Evolutionary conservation across 2,113 vertebrate species (phyloP).

Genomic region (Myocastor coypus): DNA sequence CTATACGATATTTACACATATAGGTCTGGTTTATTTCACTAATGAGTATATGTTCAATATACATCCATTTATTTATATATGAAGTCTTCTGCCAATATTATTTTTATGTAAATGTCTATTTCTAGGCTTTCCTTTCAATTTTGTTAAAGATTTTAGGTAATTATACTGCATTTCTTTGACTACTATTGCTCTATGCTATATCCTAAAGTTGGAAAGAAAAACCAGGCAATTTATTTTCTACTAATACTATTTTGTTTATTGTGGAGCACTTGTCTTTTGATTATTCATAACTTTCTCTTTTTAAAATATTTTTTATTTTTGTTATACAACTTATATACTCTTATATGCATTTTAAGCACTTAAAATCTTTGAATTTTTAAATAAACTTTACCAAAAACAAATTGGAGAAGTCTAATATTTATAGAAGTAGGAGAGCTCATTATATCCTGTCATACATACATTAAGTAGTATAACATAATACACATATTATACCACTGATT

Average conservation of each 20-base stretch:
- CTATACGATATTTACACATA: too few species aligned
- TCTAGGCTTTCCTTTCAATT: neutral
- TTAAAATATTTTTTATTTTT: neutral
- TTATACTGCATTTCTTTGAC: neutral
- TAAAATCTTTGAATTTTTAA: neutral
- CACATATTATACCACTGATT: neutral
- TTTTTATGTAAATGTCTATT: neutral
- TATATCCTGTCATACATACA: neutral
- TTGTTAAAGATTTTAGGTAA: neutral
- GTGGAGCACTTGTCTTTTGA: neutral
- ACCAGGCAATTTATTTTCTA: neutral
- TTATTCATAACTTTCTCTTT: neutral
- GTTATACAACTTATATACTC: neutral
- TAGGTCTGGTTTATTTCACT: too few species aligned
- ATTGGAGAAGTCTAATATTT: neutral
- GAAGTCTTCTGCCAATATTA: neutral
- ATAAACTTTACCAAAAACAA: neutral
- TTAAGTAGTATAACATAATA: too few species aligned
- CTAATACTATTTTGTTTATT: neutral
- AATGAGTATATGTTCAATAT: too few species aligned
- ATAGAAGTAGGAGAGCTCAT: neutral
- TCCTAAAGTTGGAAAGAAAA: neutral
- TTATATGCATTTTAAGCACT: neutral
- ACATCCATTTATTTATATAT: too few species aligned
- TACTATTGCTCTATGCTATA: neutral